A percentile compares a stretch with the other conserved stretches of the same genome.
These are phyloP conservation scores for Lophius piscatorius DNA, from an alignment of 2,113 vertebrate genomes.

Conservation along the genomic window DNA sequence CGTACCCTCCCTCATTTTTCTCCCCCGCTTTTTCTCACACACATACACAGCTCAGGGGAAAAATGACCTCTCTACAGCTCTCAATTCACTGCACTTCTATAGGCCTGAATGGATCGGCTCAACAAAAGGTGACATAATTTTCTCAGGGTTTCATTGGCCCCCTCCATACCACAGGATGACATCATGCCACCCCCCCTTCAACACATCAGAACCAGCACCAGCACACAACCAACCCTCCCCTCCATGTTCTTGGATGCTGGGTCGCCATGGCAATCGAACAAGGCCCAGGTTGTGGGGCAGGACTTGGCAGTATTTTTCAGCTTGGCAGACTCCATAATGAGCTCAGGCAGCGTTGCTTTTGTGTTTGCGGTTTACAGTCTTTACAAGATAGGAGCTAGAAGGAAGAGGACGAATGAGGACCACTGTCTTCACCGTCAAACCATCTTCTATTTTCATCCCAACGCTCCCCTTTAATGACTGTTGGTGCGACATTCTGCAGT, in stretches of 20 bases:
- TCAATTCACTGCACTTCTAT: constrained; percentile 87
- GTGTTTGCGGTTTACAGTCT: constrained; percentile 77
- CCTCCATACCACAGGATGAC: constrained; percentile 79
- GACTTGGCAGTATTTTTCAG: constrained; percentile 73
- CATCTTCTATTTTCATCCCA: constrained; percentile 12
- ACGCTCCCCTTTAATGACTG: not conserved
- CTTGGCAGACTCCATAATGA: constrained; percentile 76
- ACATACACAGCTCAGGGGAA: constrained; percentile 60
- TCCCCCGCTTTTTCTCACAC: constrained; percentile 59
- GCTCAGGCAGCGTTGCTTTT: constrained; percentile 62
- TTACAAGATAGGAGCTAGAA: constrained; percentile 65
- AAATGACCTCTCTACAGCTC: constrained; percentile 83
- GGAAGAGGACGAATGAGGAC: constrained; percentile 25
- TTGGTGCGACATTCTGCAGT: constrained; percentile 15
- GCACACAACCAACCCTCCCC: constrained; percentile 34
- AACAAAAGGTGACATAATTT: constrained; percentile 90
- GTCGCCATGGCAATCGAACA: constrained; percentile 83
- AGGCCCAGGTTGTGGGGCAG: constrained; percentile 76
- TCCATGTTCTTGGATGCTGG: constrained; percentile 79
- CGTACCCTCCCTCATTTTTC: constrained; percentile 47
- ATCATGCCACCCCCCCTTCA: constrained; percentile 73
- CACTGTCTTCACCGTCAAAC: constrained; percentile 25
- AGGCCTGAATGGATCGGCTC: constrained; percentile 86
- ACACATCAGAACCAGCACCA: constrained; percentile 37
- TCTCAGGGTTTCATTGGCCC: constrained; percentile 83